Base-by-base conservation (phyloP, 2,888 invertebrate species). In the Alloplasta piceator region DNA sequence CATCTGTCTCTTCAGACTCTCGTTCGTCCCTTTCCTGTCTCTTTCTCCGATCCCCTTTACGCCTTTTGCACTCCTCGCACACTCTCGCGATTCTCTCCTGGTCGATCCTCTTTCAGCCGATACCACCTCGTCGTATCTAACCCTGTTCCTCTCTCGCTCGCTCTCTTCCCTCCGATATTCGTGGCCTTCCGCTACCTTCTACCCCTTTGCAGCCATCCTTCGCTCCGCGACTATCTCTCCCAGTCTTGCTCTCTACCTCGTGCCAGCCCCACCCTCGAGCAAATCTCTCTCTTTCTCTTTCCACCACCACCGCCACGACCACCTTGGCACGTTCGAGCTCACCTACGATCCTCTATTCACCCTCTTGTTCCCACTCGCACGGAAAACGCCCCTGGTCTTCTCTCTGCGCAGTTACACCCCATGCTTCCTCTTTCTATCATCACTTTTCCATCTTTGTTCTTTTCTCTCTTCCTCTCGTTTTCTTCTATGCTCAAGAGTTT, bases 1-100 rank as follows among this genome's bases (percentile, higher is more conserved):
- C 92, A 92, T 92, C 91, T 92, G 91, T 91, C 92, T 92, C 90
- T 90, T 89, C 91, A 88, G 87, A 89, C 87, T 82, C 88, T 82
- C 85, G 84, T 87, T 87, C 84, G 85, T 85, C 80, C 78, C 84
- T 82, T 84, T 84, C 84, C 84, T 84, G 82, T 85, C 85, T 82
- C 86, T 83, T 90, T 87, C 87, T 87, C 84, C 80, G 75, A 83
- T 67, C 86, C 87, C 77, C 85, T 80, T 84, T 73, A 64, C 83
- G 77, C 85, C 80, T 81, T 73, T 75, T 68, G 50, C 84, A 61
- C 60, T 63, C 71, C 64, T 82, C 79, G 71, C 26, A 26, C 26
- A 2, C 79, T 84, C 61, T 50, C 70, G 36, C 52, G 71, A 77
- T 78, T 26, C 26, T 70, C 84, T 76, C 80, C 58, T 66, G 67